Percentiles rank a stretch among this genome's conserved stretches.
Evolutionary conservation across 2,797 vertebrate genomes (phyloP).

Genomic region (Sandelia bainsii): DNA sequence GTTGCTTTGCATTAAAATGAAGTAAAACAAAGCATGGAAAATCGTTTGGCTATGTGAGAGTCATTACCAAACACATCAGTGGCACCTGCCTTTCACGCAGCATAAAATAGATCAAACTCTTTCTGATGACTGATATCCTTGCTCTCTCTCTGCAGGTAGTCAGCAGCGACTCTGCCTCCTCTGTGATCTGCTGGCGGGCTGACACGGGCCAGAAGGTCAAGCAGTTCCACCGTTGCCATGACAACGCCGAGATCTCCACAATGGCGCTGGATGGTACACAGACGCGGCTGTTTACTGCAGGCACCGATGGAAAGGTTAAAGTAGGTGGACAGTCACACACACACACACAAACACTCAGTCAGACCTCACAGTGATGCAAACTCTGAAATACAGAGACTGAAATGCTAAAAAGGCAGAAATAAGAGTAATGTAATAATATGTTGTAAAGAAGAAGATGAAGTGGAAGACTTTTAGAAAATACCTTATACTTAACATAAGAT

Average conservation of each 20-base stretch:
- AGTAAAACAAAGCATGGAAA: constrained; percentile 39
- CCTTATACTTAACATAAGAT: too few species aligned
- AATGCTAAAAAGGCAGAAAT: constrained; percentile 1
- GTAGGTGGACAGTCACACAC: constrained; percentile 53
- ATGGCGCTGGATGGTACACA: constrained; percentile 84
- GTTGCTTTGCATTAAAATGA: constrained; percentile 38
- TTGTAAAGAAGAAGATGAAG: neutral
- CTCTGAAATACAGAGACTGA: constrained; percentile 3
- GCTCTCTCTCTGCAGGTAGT: constrained; percentile 79
- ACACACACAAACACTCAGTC: constrained; percentile 14
- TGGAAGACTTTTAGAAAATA: neutral
- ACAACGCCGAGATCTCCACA: constrained; percentile 84
- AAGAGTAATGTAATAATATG: neutral
- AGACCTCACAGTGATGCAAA: constrained; percentile 20
- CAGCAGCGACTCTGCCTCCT: constrained; percentile 83
- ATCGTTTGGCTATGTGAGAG: constrained; percentile 35
- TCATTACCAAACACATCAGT: constrained; percentile 48
- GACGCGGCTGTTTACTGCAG: constrained; percentile 85
- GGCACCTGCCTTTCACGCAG: constrained; percentile 11
- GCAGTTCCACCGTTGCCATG: constrained; percentile 88
- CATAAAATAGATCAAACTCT: constrained; percentile 34
- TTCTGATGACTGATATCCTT: constrained; percentile 43
- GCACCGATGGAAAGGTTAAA: constrained; percentile 83
- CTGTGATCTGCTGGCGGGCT: constrained; percentile 87
- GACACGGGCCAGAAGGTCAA: constrained; percentile 90